phyloP scores from a whole-genome alignment of 1,140 invertebrate genomes.

The Metaphire vulgaris region DNA sequence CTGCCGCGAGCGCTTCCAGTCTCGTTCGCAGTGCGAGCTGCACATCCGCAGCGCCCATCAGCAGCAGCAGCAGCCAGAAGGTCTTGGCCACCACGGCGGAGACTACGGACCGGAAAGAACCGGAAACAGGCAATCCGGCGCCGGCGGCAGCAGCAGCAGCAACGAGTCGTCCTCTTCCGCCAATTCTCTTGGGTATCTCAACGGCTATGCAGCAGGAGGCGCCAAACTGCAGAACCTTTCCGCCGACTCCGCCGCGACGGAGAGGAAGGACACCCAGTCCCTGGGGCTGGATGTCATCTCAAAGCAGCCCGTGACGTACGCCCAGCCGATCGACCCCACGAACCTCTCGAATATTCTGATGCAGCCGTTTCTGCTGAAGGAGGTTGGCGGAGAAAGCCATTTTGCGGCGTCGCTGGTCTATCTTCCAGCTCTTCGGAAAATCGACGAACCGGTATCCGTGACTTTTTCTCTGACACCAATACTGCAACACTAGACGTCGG shows the following conservation, averaged over 20 bases:
- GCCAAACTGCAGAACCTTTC: neutral
- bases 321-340: conserved; percentile 34
- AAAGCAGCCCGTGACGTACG: conserved; percentile 8
- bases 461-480: conserved; percentile 80
- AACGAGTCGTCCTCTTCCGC: neutral
- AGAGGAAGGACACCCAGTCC: neutral
- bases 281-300: neutral
- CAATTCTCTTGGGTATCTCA: neutral
- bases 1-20: conserved; percentile 52
- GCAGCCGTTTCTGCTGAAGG: conserved; percentile 71
- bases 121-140: conserved; percentile 25
- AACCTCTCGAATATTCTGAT: conserved; percentile 57
- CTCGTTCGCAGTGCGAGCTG: conserved; percentile 45
- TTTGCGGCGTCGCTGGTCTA: conserved; percentile 82
- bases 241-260: neutral
- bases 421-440: conserved; percentile 76
- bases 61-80: neutral
- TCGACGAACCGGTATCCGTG: conserved; percentile 71
- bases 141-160: conserved; percentile 23
- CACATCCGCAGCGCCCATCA: conserved; percentile 45
- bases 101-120: conserved; percentile 36
- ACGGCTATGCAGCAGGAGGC: neutral
- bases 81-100: neutral
- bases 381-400: conserved; percentile 50
- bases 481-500: neutral